Conservation (phyloP, 2,113 vertebrate genomes). For the Tetraodon nigroviridis region DNA sequence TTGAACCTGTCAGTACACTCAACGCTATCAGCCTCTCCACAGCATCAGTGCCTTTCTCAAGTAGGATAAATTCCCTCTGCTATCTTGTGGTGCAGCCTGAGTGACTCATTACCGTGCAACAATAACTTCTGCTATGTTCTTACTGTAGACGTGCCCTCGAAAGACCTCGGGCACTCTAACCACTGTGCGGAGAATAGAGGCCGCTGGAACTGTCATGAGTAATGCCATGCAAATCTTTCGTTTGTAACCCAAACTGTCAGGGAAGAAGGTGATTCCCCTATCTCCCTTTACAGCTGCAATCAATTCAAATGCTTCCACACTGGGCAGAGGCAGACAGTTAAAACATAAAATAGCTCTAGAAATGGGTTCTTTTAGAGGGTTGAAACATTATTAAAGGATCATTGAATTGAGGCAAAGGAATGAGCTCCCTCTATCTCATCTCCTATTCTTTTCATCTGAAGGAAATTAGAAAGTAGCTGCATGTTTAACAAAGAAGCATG, state of each 20-base stretch:
- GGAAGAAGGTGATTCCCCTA: slow-evolving; percentile 49
- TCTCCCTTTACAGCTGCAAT: slow-evolving; percentile 47
- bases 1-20: slow-evolving; percentile 13
- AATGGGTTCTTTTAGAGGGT: slow-evolving; percentile 25
- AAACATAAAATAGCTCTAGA: neutral
- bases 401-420: slow-evolving; percentile 31
- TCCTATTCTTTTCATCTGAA: slow-evolving; percentile 1
- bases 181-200: slow-evolving; percentile 39
- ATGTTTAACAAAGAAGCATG: slow-evolving; percentile 7
- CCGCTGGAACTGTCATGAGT: slow-evolving; percentile 28
- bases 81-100: slow-evolving; percentile 23
- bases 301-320: slow-evolving; percentile 47
- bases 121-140: slow-evolving; percentile 33
- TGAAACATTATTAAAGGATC: slow-evolving; percentile 31
- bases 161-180: slow-evolving; percentile 41
- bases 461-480: neutral
- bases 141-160: slow-evolving; percentile 27
- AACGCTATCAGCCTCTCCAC: slow-evolving; percentile 4
- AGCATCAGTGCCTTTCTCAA: slow-evolving; percentile 26
- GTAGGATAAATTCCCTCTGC: slow-evolving; percentile 14
- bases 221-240: slow-evolving; percentile 61
- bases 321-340: slow-evolving; percentile 29
- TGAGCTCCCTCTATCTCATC: slow-evolving; percentile 10
- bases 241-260: slow-evolving; percentile 48
- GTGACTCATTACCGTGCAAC: slow-evolving; percentile 42